Conservation (phyloP, 2,113 vertebrate genomes). For the Mixornis gularis region DNA sequence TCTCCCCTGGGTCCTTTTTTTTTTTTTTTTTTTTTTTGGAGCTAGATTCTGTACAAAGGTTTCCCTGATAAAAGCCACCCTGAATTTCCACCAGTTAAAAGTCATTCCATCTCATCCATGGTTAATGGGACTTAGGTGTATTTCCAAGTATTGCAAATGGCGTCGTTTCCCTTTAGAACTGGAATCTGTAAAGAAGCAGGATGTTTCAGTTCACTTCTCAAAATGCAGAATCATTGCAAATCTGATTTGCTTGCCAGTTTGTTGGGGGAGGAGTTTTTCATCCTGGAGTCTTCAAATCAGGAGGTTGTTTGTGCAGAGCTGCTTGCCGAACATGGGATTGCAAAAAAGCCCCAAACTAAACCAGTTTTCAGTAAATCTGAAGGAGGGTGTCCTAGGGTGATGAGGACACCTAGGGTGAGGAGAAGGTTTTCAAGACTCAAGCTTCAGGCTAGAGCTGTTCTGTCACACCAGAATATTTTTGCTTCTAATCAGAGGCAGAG, state of each 20-base stretch:
- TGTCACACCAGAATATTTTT: background rate
- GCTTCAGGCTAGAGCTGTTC: background rate
- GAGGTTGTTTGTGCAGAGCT: background rate
- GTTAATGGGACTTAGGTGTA: background rate
- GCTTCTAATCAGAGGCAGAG: background rate
- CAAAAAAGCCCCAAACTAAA: background rate
- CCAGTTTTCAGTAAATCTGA: background rate
- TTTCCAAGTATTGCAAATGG: background rate
- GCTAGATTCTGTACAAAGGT: background rate
- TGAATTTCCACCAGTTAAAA: background rate
- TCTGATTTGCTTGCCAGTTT: background rate
- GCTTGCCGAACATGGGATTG: background rate
- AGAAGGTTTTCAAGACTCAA: background rate
- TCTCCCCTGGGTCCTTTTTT: accelerated
- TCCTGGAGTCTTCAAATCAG: background rate
- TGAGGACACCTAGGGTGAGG: no score
- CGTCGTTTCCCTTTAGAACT: background rate
- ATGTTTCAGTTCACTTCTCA: background rate
- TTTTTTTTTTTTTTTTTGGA: no score
- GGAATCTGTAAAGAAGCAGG: background rate
- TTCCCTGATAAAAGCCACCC: background rate
- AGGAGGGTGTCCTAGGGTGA: no score
- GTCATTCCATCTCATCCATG: accelerated
- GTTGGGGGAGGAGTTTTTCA: background rate
- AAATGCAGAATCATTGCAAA: background rate